phyloP scores from a whole-genome alignment of 2,888 invertebrate species.

The Scotopteryx bipunctaria region DNA sequence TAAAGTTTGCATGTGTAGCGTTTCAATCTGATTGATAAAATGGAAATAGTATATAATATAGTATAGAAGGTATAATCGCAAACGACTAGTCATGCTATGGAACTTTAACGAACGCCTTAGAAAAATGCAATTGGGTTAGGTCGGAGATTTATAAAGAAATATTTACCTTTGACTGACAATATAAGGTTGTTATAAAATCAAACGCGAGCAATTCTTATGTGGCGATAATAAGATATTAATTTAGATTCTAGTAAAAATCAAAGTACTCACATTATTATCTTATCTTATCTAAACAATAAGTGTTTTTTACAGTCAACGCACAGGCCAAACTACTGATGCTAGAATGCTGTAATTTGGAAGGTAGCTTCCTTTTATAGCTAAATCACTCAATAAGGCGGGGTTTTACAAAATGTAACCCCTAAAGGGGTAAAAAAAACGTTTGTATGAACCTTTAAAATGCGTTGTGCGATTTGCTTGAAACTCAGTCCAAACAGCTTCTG shows the following conservation, averaged over 20 bases:
- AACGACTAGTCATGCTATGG: conserved; percentile 20
- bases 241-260: conserved; percentile 6
- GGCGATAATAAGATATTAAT: neutral
- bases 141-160: conserved; percentile 36
- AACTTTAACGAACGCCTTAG: conserved; percentile 39
- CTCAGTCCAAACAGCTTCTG: too few species aligned
- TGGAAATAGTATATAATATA: conserved; percentile 3
- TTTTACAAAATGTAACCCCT: too few species aligned
- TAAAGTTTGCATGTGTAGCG: conserved; percentile 5
- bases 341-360: too few species aligned
- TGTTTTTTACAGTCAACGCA: too few species aligned
- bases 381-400: too few species aligned
- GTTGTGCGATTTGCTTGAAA: too few species aligned
- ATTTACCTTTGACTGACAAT: neutral
- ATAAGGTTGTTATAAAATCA: neutral
- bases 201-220: conserved; percentile 1
- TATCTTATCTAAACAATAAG: too few species aligned
- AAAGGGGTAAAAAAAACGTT: too few species aligned
- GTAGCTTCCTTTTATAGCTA: too few species aligned
- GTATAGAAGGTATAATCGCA: conserved; percentile 4
- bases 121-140: conserved; percentile 51
- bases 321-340: too few species aligned
- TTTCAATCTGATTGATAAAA: conserved; percentile 18
- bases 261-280: neutral
- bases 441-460: too few species aligned